Base-by-base conservation (phyloP, 2,888 invertebrate genomes). In the Hydrotaea diabolus region DNA sequence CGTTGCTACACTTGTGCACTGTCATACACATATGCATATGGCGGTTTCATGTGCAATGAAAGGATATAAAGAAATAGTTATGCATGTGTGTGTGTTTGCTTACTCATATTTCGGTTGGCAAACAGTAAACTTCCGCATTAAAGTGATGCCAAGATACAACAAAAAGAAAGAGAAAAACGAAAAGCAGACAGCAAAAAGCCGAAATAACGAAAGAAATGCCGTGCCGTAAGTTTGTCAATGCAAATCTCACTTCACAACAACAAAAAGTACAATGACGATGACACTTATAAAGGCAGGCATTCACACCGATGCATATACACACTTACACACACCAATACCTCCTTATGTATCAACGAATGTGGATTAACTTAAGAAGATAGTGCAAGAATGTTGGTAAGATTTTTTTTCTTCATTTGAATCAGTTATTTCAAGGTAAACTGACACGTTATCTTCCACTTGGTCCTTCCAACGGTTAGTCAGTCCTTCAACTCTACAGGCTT, bases 91-190 rank as follows among this genome's bases (percentile, higher is more conserved):
- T 15, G 64, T 64, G n/a, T 73, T 15, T 77, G 31, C 76, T n/a
- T 59, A 77, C 73, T 74, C 66, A 46, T 72, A 76, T 77, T 69
- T 72, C 23, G 57, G 79, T 80, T 83, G 83, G 83, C 83, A 77
- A 66, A 62, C 23, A 66, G 23, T 59, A 80, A 77, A 74, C 57
- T 83, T 83, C 83, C 80, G 83, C 80, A 83, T 83, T 80, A 77
- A 80, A 74, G 73, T 66, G 79, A 71, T 83, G 83, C 83, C 83
- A 83, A 83, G 80, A 83, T 26, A 62, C n/a, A n/a, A n/a, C n/a
- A n/a, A n/a, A n/a, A n/a, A 36, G 31, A 7, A 31, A 7, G 31
- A 31, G 31, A 31, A 31, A 31, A 31, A n/a, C n/a, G n/a, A n/a
- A 31, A 31, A 31, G 31, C 2, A 31, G 3, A 31, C 31, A 31